Base-by-base conservation (phyloP, 2,888 invertebrate species). In the Andricus quercusramuli region DNA sequence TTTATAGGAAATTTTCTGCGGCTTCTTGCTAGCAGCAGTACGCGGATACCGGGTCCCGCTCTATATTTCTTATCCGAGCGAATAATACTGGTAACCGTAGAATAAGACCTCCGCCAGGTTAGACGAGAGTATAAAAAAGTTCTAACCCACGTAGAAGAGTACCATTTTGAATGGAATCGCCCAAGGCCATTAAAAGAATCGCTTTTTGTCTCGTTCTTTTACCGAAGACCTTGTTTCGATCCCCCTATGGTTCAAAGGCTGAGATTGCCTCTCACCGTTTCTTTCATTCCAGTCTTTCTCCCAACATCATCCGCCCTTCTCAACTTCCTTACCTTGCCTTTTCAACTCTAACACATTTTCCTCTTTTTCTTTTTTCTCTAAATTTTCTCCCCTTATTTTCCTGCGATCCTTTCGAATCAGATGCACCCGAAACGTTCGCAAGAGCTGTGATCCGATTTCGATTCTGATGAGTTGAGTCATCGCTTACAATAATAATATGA, bases 81-180 rank as follows among this genome's bases (percentile, higher is more conserved):
- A 90, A 89, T 86, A 88, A 86, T 90, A 90, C 87, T 83, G 89
- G 88, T 90, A 90, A 91, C 87, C 87, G 90, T 91, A 92, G 90
- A 90, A 85, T 91, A 91, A 91, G 90, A 88, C 88, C 89, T 90
- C 86, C 87, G 89, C 88, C 88, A 86, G 83, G 85, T 89, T 90
- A 91, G 90, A 89, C 87, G 88, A 89, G 84, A 87, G 83, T 84
- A 85, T 56, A 74, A 87, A 83, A 66, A 85, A 86, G 85, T 83
- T 86, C 88, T 89, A 90, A 83, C 82, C 90, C 89, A 89, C 86
- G 88, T 90, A 91, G 89, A 88, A 84, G 82, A 87, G 88, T 88
- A 88, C 86, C 84, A 90, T 86, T 87, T 86, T 85, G 85, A 87
- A 86, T 86, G 86, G 88, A 89, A 90, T 86, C 88, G 87, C 89